Percentiles rank a stretch among this genome's conserved stretches.
These are phyloP conservation scores for Plutomurus gul DNA, from an alignment of 1,140 invertebrate species.

Conservation along the genomic window DNA sequence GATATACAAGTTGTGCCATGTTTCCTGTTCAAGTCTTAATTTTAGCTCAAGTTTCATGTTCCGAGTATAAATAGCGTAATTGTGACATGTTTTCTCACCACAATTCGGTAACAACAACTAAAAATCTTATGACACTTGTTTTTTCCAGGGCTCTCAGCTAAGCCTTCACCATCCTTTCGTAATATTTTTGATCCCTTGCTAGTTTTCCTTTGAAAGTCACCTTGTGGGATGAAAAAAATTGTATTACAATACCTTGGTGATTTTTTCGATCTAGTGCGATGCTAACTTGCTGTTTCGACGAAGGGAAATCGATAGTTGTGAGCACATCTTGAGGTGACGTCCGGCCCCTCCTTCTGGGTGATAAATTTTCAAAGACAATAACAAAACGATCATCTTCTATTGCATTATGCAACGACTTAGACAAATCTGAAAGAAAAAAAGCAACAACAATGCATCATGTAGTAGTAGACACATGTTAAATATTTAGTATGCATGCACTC, in stretches of 20 bases:
- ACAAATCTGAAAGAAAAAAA: constrained; percentile 45
- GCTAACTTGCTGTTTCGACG: constrained; percentile 66
- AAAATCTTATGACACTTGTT: background rate
- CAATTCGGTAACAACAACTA: background rate
- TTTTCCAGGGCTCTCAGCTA: too few relatives aligned
- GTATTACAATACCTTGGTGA: constrained; percentile 63
- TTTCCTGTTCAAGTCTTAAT: background rate
- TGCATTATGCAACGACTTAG: constrained; percentile 48
- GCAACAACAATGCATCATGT: too few relatives aligned
- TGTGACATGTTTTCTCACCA: background rate
- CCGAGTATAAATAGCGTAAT: background rate
- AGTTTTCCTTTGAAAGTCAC: background rate
- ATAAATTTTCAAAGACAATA: constrained; percentile 51
- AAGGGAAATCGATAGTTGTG: constrained; percentile 67
- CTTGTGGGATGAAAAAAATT: background rate
- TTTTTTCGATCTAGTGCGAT: constrained; percentile 68
- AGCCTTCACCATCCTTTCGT: background rate
- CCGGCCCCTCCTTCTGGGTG: constrained; percentile 52
- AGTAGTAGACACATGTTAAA: too few relatives aligned
- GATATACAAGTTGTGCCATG: background rate
- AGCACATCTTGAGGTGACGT: constrained; percentile 63
- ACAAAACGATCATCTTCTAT: constrained; percentile 53
- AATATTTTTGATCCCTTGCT: too few relatives aligned
- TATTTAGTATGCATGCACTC: too few relatives aligned
- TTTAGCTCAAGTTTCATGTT: background rate